Evolutionary conservation across 2,797 vertebrate genomes (phyloP).

Genomic region (Helarctos malayanus): DNA sequence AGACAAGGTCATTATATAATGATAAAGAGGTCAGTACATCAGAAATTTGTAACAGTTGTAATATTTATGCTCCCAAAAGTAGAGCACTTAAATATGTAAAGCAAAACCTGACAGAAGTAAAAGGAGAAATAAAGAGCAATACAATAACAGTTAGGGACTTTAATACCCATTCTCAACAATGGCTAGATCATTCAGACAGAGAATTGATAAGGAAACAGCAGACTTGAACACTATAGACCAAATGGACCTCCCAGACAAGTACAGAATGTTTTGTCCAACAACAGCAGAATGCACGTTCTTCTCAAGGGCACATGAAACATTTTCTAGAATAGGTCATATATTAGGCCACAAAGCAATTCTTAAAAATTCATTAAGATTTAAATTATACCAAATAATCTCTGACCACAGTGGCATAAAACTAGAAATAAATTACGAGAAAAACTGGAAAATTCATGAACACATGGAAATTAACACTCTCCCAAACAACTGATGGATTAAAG

Average conservation of each 20-base stretch:
- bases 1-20: not conserved
- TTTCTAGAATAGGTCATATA: not conserved
- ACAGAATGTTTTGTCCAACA: not conserved
- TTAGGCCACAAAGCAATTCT: not conserved
- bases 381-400: not conserved
- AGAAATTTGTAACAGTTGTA: not conserved
- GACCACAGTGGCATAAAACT: not conserved
- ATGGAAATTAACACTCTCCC: not conserved
- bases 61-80: not conserved
- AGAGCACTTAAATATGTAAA: not conserved
- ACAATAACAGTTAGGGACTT: not conserved
- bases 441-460: not conserved
- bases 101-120: not conserved
- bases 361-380: not conserved
- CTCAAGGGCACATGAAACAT: not conserved
- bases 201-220: not conserved
- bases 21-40: not conserved
- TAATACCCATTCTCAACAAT: not conserved
- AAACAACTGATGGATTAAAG: not conserved
- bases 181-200: not conserved
- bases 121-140: not conserved
- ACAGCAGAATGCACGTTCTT: not conserved
- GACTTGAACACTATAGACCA: not conserved
- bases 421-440: not conserved
- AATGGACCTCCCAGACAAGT: not conserved